These are phyloP conservation scores for Tachysurus vachellii DNA, from an alignment of 2,113 vertebrate genomes.

Conservation along the genomic window DNA sequence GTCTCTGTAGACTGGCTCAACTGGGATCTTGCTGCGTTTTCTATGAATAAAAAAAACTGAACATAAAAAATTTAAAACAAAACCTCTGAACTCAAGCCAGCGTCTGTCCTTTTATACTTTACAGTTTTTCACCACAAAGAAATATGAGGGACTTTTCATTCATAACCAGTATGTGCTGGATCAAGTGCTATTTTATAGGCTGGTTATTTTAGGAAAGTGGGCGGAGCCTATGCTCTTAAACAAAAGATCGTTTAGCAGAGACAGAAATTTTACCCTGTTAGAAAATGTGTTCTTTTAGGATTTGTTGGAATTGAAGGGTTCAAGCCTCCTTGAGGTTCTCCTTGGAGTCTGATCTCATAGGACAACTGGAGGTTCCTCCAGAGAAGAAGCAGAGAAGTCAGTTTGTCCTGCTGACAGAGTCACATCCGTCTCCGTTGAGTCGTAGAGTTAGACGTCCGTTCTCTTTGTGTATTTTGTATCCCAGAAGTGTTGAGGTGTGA, in stretches of 20 bases:
- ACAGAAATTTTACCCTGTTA: background rate
- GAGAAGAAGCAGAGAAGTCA: background rate
- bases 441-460: background rate
- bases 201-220: background rate
- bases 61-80: too few relatives aligned
- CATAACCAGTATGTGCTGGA: background rate
- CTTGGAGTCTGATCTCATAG: background rate
- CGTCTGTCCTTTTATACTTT: background rate
- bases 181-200: background rate
- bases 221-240: background rate
- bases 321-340: background rate
- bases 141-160: too few relatives aligned
- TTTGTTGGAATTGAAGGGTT: background rate
- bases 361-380: background rate
- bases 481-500: background rate
- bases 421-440: too few relatives aligned
- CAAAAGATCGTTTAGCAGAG: background rate
- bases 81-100: too few relatives aligned
- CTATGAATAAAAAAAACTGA: too few relatives aligned
- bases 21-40: too few relatives aligned
- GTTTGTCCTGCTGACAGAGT: too few relatives aligned
- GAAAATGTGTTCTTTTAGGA: background rate
- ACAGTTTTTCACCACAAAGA: background rate
- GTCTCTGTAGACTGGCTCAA: too few relatives aligned
- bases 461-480: background rate